A percentile compares a stretch with the other conserved stretches of the same genome.
phyloP scores from a whole-genome alignment of 2,888 invertebrate genomes.

The Marasmarcha lunaedactyla region DNA sequence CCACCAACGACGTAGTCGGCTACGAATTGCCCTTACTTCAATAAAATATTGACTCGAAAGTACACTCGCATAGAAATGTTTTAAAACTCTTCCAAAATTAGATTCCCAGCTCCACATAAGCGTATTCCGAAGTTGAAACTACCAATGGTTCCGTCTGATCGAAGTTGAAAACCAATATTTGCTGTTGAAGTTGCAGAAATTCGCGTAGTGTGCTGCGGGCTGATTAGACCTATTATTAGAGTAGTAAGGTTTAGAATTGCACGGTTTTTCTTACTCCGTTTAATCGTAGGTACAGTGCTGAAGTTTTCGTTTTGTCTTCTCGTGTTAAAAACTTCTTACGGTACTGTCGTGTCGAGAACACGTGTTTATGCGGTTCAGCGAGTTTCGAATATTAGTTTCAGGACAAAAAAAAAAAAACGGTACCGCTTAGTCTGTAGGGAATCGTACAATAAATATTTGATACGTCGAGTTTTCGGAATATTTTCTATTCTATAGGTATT shows the following conservation, averaged over 20 bases:
- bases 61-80: background rate
- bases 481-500: too few species aligned
- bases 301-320: background rate
- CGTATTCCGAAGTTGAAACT: constrained; percentile 1
- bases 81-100: constrained; percentile 5
- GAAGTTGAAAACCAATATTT: constrained; percentile 1
- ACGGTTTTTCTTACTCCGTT: background rate
- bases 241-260: background rate
- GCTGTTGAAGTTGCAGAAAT: background rate
- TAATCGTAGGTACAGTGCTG: background rate
- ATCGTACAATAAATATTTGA: too few species aligned
- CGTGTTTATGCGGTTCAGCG: background rate
- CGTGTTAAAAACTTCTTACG: background rate
- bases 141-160: background rate
- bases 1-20: too few species aligned
- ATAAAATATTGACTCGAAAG: background rate
- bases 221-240: background rate
- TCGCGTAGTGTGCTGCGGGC: background rate
- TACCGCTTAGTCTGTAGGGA: too few species aligned
- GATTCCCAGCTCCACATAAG: constrained; percentile 5
- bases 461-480: too few species aligned
- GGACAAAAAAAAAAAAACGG: too few species aligned
- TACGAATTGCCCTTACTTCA: background rate
- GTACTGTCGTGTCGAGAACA: background rate
- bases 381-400: background rate